These are phyloP conservation scores for Phalanger gymnotis DNA, from an alignment of 2,797 vertebrate genomes.

Conservation along the genomic window DNA sequence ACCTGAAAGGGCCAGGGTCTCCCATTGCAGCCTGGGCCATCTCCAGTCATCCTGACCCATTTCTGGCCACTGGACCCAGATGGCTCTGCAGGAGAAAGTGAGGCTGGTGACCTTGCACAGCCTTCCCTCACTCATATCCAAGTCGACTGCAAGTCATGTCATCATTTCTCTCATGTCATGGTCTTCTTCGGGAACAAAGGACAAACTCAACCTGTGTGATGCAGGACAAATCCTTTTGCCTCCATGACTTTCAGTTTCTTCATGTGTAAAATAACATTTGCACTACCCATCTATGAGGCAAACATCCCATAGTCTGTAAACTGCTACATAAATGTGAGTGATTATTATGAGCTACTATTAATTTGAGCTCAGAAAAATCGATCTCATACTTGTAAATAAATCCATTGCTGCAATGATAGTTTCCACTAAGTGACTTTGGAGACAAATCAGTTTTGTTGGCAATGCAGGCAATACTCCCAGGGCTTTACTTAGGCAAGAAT, in stretches of 20 bases:
- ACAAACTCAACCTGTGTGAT: too few species aligned
- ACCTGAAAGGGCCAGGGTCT: too few species aligned
- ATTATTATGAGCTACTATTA: background rate
- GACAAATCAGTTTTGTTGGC: background rate
- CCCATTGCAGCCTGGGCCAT: too few species aligned
- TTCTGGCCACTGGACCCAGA: too few species aligned
- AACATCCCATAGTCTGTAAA: background rate
- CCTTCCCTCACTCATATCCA: too few species aligned
- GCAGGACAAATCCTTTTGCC: background rate
- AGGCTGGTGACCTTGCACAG: too few species aligned
- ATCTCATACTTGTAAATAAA: slow-evolving; percentile 42
- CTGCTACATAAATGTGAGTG: background rate
- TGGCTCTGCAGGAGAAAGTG: too few species aligned
- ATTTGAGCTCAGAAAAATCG: slow-evolving; percentile 10
- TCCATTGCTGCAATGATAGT: slow-evolving; percentile 25
- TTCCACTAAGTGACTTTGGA: slow-evolving; percentile 3
- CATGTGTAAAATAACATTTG: background rate
- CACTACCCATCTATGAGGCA: background rate
- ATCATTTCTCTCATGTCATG: too few species aligned
- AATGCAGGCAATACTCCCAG: background rate
- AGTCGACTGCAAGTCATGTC: too few species aligned
- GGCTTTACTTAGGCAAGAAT: slow-evolving; percentile 8
- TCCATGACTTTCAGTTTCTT: background rate
- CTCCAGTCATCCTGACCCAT: too few species aligned
- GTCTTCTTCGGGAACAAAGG: too few species aligned